Evolutionary conservation across 2,113 vertebrate species (phyloP), one percentile per base, ranked within the genome.

Genomic region (Oncorhynchus kisutch): DNA sequence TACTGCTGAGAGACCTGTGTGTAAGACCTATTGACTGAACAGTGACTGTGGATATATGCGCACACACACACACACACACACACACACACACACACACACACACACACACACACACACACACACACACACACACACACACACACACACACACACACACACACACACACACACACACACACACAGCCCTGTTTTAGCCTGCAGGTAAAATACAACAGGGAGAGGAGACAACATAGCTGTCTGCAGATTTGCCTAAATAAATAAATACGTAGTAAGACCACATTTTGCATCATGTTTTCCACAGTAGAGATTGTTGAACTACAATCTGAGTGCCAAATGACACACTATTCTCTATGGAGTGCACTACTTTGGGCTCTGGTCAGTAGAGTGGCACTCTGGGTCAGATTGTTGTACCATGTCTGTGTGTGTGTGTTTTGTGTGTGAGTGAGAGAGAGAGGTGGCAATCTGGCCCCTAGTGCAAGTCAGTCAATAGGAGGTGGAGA

Each of bases 401-500:
- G 39, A 11, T 45, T 45, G 9, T 45, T 45, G 39, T 45, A 2
- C 39, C 39, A 13, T 49, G 2, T 25, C 68, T 76, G 27, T 24
- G 4, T 22, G 54, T 25, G n/a, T 51, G 48, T 51, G 31, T 24
- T 31, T 45, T 72, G 27, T 67, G 82, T 77, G 77, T 79, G 65
- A 3, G 59, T 22, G 59, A 62, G 18, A 22, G 31, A n/a, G 27
- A 27, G 25, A 27, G 25, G 29, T 13, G 39, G 39, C 39, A 45
- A 45, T 45, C 9, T 45, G 39, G 39, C 39, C 39, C 39, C 2
- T 9, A 11, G 39, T 11, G 39, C 9, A 27, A 27, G 27, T 76
- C 73, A 74, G 67, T 82, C 72, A 79, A 25, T 81, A 54, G 59
- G 24, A 51, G 45, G 62, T 54, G 64, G 84, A 88, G 83, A 87